Conservation (phyloP, 2,113 vertebrate species). For the mouse (Mus musculus) region DNA sequence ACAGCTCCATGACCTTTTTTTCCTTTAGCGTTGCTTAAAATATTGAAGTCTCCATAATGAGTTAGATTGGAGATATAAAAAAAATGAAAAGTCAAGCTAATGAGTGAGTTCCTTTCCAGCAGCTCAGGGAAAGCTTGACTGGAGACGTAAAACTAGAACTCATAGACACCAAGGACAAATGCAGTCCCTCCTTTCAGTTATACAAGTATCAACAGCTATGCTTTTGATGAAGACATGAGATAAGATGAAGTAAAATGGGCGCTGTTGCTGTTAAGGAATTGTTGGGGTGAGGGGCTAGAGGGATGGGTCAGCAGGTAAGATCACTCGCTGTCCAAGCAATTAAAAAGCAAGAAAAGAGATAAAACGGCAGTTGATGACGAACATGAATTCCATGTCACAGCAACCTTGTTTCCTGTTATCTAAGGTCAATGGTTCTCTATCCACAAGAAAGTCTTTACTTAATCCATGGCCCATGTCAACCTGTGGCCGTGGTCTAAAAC, state of each 20-base stretch:
- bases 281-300: background rate
- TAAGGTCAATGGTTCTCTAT: background rate
- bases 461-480: background rate
- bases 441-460: background rate
- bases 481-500: background rate
- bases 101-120: background rate
- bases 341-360: slow-evolving; percentile 30
- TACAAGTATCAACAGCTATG: background rate
- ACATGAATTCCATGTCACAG: background rate
- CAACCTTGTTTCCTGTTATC: background rate
- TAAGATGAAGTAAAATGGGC: slow-evolving; percentile 1
- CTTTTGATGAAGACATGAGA: background rate
- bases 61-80: background rate
- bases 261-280: background rate
- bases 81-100: background rate
- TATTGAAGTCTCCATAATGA: background rate
- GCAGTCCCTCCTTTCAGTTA: background rate
- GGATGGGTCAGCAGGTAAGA: background rate
- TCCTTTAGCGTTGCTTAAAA: background rate
- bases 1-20: background rate
- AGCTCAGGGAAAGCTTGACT: background rate
- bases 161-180: background rate
- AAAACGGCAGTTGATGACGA: slow-evolving; percentile 3
- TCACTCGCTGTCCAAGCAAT: background rate
- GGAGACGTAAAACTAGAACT: background rate